A percentile compares a stretch with the other conserved stretches of the same genome.
phyloP scores from a whole-genome alignment of 1,140 invertebrate genomes.

The Nebria ingens region DNA sequence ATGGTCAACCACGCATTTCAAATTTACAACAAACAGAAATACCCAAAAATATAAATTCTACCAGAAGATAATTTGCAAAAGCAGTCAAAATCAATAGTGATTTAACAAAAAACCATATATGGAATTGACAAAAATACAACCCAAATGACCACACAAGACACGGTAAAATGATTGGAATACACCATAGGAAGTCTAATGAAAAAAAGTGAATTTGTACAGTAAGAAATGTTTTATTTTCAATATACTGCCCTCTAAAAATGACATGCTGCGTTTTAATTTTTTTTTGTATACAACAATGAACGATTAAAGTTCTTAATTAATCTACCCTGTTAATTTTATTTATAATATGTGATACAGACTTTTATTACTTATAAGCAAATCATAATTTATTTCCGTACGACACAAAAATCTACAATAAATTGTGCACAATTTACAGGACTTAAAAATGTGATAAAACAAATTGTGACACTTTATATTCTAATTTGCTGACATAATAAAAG shows the following conservation, averaged over 20 bases:
- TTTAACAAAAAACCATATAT: too few relatives aligned
- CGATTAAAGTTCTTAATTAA: not conserved
- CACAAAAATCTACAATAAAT: not conserved
- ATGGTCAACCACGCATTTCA: not conserved
- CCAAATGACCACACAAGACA: too few relatives aligned
- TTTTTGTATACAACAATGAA: not conserved
- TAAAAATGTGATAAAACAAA: too few relatives aligned
- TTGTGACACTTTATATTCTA: too few relatives aligned
- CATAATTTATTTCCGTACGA: not conserved
- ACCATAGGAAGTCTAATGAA: too few relatives aligned
- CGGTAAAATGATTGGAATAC: too few relatives aligned
- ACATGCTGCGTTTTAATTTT: not conserved
- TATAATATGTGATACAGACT: not conserved
- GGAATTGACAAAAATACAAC: too few relatives aligned
- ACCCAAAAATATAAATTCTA: too few relatives aligned
- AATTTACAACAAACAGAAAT: not conserved
- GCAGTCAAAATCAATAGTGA: too few relatives aligned
- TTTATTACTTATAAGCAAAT: not conserved
- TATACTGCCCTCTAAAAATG: not conserved
- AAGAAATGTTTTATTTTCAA: constrained; percentile 7
- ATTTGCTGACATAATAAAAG: too few relatives aligned
- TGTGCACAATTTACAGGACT: not conserved
- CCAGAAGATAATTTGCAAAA: too few relatives aligned
- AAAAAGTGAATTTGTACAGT: too few relatives aligned
- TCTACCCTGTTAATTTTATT: not conserved